These are phyloP conservation scores for Hemithea aestivaria DNA, from an alignment of 2,888 invertebrate genomes.

Conservation along the genomic window DNA sequence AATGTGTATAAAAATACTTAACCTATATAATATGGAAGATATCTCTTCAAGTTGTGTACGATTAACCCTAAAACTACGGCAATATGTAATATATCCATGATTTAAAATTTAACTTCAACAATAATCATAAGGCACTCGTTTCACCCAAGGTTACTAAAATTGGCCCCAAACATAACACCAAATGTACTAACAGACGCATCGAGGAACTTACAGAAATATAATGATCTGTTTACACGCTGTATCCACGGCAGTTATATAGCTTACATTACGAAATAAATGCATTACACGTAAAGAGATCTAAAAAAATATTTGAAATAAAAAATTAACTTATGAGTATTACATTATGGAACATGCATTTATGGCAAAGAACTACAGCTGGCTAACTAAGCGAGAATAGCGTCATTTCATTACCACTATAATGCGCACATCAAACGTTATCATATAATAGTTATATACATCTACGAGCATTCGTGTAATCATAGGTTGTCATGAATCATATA, in stretches of 20 bases:
- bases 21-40: conserved; percentile 68
- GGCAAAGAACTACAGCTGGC: conserved; percentile 77
- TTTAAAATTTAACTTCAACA: conserved; percentile 36
- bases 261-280: conserved; percentile 73
- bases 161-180: conserved; percentile 57
- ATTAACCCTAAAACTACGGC: conserved; percentile 22
- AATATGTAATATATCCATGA: conserved; percentile 29
- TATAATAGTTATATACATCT: conserved; percentile 17
- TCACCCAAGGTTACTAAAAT: conserved; percentile 46
- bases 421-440: conserved; percentile 41
- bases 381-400: conserved; percentile 76
- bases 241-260: conserved; percentile 50
- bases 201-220: conserved; percentile 58
- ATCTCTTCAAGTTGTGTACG: conserved; percentile 37
- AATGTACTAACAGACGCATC: conserved; percentile 43
- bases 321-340: conserved; percentile 78
- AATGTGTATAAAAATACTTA: conserved; percentile 72
- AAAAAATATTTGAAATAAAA: conserved; percentile 72
- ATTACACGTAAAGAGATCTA: conserved; percentile 78
- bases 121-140: conserved; percentile 65
- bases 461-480: conserved; percentile 6
- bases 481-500: conserved; percentile 4
- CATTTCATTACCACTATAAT: conserved; percentile 65
- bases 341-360: conserved; percentile 80
- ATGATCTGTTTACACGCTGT: conserved; percentile 45